Evolutionary conservation across 2,113 vertebrate species (phyloP).

Genomic region (Oxyura jamaicensis): DNA sequence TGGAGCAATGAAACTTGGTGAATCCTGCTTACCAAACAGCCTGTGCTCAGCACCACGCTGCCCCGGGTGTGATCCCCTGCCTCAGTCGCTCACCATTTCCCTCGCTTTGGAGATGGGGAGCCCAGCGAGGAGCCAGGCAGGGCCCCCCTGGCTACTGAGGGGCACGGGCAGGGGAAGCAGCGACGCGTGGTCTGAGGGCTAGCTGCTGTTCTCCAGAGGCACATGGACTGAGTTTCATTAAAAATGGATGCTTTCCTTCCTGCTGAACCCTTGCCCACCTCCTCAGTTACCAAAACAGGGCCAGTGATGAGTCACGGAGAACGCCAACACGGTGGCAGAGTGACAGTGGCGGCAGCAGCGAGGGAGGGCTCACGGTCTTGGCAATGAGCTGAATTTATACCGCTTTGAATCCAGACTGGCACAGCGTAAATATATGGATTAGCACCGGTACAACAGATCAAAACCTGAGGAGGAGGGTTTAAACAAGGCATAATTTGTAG

Average conservation of each 20-base stretch:
- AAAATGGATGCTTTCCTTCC: neutral
- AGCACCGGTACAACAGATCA: neutral
- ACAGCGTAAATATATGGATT: neutral
- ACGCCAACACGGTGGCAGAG: neutral
- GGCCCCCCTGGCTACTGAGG: neutral
- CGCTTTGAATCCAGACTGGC: neutral
- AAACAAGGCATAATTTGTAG: neutral
- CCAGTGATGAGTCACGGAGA: neutral
- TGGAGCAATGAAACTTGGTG: neutral
- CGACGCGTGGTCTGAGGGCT: neutral
- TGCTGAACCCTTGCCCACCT: neutral
- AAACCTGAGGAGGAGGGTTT: constrained; percentile 6
- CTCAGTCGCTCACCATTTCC: neutral
- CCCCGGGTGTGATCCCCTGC: neutral
- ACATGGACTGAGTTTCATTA: neutral
- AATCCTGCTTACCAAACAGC: neutral
- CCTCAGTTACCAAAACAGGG: neutral
- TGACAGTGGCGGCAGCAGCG: neutral
- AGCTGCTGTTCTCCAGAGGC: neutral
- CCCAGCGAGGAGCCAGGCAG: neutral
- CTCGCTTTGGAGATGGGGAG: neutral
- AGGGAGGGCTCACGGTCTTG: neutral
- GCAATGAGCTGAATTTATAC: neutral
- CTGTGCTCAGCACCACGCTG: neutral
- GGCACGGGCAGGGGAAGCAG: neutral